Evolutionary conservation across 2,113 vertebrate species (phyloP), one percentile per base, ranked within the genome.

Genomic region (Daphoenositta chrysoptera): DNA sequence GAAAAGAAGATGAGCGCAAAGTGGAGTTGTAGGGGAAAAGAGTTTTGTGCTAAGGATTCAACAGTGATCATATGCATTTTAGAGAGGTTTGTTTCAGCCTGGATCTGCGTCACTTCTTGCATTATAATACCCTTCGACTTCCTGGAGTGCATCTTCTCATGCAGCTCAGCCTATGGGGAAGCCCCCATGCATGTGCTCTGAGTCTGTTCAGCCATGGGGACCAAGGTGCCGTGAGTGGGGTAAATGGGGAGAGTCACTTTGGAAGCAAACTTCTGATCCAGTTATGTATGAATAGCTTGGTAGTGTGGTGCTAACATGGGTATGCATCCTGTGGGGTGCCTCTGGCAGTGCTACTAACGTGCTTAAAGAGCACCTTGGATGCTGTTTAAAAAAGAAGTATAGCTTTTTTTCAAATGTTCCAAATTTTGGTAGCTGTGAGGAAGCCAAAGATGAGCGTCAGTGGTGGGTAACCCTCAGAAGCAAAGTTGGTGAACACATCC

Each of bases 1-100:
- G 45, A 69, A 83, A 80, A 51, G 16, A 39, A 10, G 9, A 11
- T 1, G 3, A 58, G 19, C 45, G 37, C 61, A 45, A 76, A 68
- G 37, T 57, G 50, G 30, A 28, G 60, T 84, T 85, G 26, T 45
- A 53, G 10, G 16, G 57, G n/a, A 54, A 31, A 83, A 35, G 42
- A 44, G 9, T 37, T 54, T 45, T 76, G 26, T 48, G 21, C 54
- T 83, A 47, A 66, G 14, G 39, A 37, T 71, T 75, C 27, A 20
- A 11, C 4, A 2, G 6, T 20, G n/a, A 37, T 61, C 15, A 5
- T 48, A 0, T 7, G 2, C 0, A 2, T 65, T 78, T 48, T 66
- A 48, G 42, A 37, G 42, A 50, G 14, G 6, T 48, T 51, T 53
- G 48, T 54, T 85, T 66, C 47, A 48, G 20, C 0, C 2, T 66